Conservation (phyloP, 2,888 invertebrate genomes). For the Macropis europaea region DNA sequence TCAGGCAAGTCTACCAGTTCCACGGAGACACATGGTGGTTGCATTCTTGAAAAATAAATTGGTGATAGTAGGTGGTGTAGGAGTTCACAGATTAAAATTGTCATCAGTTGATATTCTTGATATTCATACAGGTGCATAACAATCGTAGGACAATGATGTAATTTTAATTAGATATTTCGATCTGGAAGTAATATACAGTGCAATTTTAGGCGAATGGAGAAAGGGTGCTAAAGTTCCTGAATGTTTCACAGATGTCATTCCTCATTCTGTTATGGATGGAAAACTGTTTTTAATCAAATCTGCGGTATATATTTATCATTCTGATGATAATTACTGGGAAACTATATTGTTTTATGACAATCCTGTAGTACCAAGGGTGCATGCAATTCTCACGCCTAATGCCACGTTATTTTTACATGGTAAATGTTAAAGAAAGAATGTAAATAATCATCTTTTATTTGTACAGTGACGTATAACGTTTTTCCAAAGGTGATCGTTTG, state of each 20-base stretch:
- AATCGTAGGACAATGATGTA: not conserved
- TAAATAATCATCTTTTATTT: not conserved
- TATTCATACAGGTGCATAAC: conserved; percentile 61
- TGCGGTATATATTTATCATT: conserved; percentile 61
- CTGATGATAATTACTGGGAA: conserved; percentile 55
- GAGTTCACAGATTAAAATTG: conserved; percentile 65
- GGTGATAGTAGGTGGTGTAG: conserved; percentile 70
- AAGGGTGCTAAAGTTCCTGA: conserved; percentile 58
- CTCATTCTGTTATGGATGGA: conserved; percentile 58
- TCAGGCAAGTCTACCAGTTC: conserved; percentile 60
- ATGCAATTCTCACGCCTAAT: conserved; percentile 1
- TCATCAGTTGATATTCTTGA: conserved; percentile 64
- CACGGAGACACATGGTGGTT: conserved; percentile 70
- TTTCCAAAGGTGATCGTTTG: not conserved
- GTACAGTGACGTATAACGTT: not conserved
- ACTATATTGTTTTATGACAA: not conserved
- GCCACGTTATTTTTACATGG: conserved; percentile 16
- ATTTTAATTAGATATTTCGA: not conserved
- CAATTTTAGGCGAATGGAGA: conserved; percentile 60
- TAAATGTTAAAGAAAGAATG: not conserved
- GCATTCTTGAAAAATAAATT: conserved; percentile 66
- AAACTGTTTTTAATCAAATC: conserved; percentile 64
- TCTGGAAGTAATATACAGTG: not conserved
- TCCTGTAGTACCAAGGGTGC: not conserved
- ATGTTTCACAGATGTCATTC: conserved; percentile 65